Conservation (phyloP, 2,797 vertebrate genomes). For the Darevskia mixta region DNA sequence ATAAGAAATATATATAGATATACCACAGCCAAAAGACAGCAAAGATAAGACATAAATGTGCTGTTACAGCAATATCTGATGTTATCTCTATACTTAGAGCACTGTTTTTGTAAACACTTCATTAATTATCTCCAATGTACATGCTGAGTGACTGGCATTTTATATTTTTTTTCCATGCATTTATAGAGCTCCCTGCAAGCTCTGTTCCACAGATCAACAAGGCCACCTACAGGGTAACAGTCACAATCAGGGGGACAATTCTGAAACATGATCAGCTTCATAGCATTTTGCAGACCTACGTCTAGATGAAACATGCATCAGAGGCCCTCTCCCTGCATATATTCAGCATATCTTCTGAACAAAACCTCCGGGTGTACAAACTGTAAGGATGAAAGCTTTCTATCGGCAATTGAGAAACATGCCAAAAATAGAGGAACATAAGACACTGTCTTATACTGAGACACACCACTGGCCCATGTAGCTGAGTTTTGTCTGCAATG, state of each 20-base stretch:
- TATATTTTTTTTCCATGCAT: not conserved
- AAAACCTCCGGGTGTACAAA: not conserved
- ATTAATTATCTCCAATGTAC: conserved; percentile 3
- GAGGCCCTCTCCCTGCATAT: not conserved
- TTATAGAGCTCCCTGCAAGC: not conserved
- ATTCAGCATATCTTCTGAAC: not conserved
- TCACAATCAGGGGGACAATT: not conserved
- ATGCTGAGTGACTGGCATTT: not conserved
- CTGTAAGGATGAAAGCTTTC: not conserved
- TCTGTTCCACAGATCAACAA: not conserved
- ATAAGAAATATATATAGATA: no score
- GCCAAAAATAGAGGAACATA: not conserved
- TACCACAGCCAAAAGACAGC: not conserved
- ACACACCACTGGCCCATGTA: no score
- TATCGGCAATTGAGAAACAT: not conserved
- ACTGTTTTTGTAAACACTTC: not conserved
- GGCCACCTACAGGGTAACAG: not conserved
- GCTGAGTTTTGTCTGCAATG: no score
- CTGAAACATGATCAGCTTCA: not conserved
- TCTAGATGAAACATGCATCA: not conserved
- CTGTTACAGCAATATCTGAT: not conserved
- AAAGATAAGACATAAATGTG: not conserved
- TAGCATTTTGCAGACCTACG: not conserved
- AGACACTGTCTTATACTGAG: no score
- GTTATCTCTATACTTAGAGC: not conserved